These are phyloP conservation scores for Atractosteus spatula DNA, from an alignment of 2,113 vertebrate genomes.

Conservation along the genomic window DNA sequence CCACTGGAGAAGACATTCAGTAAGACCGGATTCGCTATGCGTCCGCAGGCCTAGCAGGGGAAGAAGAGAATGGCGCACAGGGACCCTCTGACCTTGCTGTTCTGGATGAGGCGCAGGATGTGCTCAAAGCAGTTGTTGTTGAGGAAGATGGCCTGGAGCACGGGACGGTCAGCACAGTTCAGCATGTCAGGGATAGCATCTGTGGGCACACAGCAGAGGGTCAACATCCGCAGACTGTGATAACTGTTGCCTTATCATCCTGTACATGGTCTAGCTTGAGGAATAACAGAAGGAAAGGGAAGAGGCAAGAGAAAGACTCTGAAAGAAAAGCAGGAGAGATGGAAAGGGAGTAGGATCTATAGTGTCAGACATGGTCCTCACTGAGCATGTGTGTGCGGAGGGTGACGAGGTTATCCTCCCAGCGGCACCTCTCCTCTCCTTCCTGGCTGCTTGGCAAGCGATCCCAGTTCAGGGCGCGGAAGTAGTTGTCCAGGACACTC, in stretches of 20 bases:
- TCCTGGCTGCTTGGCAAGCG: slow-evolving; percentile 47
- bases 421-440: slow-evolving; percentile 40
- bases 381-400: slow-evolving; percentile 88
- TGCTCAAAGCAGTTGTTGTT: slow-evolving; percentile 99
- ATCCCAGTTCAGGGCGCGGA: slow-evolving; percentile 86
- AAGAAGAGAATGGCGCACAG: background rate
- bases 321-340: background rate
- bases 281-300: background rate
- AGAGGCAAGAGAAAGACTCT: background rate
- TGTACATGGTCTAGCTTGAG: too few species aligned
- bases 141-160: slow-evolving; percentile 89
- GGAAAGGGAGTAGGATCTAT: background rate
- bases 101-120: slow-evolving; percentile 91
- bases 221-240: background rate
- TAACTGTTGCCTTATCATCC: background rate
- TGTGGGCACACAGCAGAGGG: slow-evolving; percentile 38
- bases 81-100: slow-evolving; percentile 84
- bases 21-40: background rate
- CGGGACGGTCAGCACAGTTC: slow-evolving; percentile 84
- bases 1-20: background rate
- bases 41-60: background rate
- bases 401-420: slow-evolving; percentile 72
- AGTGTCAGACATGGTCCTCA: slow-evolving; percentile 48
- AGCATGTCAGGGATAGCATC: slow-evolving; percentile 90
- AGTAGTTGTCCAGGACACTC: slow-evolving; percentile 80